Percentiles rank a stretch among this genome's conserved stretches.
Evolutionary conservation across 2,888 invertebrate genomes (phyloP).

Genomic region (Adelphocoris suturalis): DNA sequence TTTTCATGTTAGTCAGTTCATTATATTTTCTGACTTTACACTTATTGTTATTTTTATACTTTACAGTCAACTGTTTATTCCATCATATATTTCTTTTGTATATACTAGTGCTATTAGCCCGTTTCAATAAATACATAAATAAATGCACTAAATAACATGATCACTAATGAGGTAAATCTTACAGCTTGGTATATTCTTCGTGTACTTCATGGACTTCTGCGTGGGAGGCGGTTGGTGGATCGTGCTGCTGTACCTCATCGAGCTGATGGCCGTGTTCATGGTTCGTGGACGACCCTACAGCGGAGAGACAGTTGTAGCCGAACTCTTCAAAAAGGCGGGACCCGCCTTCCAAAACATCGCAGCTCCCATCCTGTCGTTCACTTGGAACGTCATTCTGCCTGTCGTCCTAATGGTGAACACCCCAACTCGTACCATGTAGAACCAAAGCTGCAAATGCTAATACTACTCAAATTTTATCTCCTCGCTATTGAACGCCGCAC

Average conservation of each 20-base stretch:
- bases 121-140: too few relatives aligned
- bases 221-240: slow-evolving; percentile 94
- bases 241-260: slow-evolving; percentile 86
- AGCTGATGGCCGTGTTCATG: slow-evolving; percentile 90
- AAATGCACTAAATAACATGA: too few relatives aligned
- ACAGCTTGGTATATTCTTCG: slow-evolving; percentile 87
- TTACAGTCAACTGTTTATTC: too few relatives aligned
- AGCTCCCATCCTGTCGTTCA: slow-evolving; percentile 87
- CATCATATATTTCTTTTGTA: too few relatives aligned
- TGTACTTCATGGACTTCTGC: slow-evolving; percentile 91
- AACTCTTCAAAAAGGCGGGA: slow-evolving; percentile 80
- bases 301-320: slow-evolving; percentile 86
- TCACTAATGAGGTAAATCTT: background rate
- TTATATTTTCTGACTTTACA: too few relatives aligned
- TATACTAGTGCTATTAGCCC: too few relatives aligned
- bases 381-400: slow-evolving; percentile 93
- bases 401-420: slow-evolving; percentile 87
- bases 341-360: slow-evolving; percentile 81
- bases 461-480: too few relatives aligned
- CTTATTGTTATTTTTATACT: too few relatives aligned
- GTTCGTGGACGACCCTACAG: slow-evolving; percentile 92
- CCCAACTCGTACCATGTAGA: too few relatives aligned
- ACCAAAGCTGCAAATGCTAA: too few relatives aligned
- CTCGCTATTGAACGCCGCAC: too few relatives aligned
- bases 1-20: too few relatives aligned